Evolutionary conservation across 2,113 vertebrate genomes (phyloP).

Genomic region (Mus musculus): DNA sequence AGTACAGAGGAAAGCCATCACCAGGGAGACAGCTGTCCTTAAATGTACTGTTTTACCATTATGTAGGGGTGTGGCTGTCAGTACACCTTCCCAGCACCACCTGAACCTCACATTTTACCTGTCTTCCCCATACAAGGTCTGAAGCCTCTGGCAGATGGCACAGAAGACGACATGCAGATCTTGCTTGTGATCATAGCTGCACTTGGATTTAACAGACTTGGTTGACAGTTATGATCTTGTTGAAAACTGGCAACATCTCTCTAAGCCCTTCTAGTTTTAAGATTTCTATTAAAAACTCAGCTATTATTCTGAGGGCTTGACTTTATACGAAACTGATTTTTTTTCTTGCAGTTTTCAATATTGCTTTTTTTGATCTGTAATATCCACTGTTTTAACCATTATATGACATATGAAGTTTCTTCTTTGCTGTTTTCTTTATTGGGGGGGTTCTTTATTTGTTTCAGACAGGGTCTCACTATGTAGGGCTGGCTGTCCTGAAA

Average conservation of each 20-base stretch:
- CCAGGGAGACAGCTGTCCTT: not conserved
- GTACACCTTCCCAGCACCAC: not conserved
- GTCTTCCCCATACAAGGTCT: not conserved
- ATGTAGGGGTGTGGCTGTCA: rapidly evolving
- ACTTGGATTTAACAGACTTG: not conserved
- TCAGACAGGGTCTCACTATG: not conserved
- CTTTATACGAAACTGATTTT: not conserved
- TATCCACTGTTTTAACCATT: not conserved
- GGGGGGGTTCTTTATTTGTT: not conserved
- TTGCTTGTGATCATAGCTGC: not conserved
- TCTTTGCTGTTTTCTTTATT: not conserved
- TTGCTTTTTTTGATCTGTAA: not conserved
- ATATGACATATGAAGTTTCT: not conserved
- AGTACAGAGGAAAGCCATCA: not conserved
- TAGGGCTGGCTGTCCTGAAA: not conserved
- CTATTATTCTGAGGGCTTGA: not conserved
- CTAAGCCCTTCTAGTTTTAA: not conserved
- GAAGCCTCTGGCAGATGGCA: not conserved
- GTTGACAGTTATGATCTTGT: not conserved
- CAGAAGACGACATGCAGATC: not conserved
- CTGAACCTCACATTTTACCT: not conserved
- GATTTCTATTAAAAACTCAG: not conserved
- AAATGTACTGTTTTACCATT: not conserved
- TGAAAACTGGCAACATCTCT: not conserved
- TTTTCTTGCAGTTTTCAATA: not conserved